Evolutionary conservation across 2,113 vertebrate genomes (phyloP).

Genomic region (Cynocephalus volans): DNA sequence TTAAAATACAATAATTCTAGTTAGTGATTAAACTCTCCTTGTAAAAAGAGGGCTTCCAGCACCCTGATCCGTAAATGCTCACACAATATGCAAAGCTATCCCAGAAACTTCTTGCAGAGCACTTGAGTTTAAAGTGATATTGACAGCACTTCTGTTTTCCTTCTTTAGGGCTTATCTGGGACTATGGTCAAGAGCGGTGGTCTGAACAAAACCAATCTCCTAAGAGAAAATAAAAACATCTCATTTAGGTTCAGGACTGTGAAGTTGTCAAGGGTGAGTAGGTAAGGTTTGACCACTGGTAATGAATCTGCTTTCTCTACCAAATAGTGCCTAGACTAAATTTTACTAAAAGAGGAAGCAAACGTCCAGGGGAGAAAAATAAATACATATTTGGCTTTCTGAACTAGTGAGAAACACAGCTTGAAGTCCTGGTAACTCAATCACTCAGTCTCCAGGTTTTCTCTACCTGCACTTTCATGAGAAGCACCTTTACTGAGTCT

Average conservation of each 20-base stretch:
- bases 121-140: background rate
- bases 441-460: background rate
- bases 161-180: background rate
- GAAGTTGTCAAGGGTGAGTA: background rate
- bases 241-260: background rate
- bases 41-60: background rate
- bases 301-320: conserved; percentile 25
- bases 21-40: background rate
- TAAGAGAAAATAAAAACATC: background rate
- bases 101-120: background rate
- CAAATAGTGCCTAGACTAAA: background rate
- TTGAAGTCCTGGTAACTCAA: background rate
- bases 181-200: background rate
- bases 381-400: background rate
- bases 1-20: background rate
- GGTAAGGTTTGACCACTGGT: background rate
- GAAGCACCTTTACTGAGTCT: background rate
- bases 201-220: background rate
- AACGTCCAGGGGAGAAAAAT: background rate
- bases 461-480: background rate
- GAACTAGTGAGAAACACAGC: background rate
- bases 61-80: background rate
- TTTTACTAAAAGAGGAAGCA: conserved; percentile 58
- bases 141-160: background rate
- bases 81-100: background rate